Evolutionary conservation across 2,888 invertebrate genomes (phyloP), one percentile per base, ranked within the genome.

Genomic region (Xestia c-nigrum): DNA sequence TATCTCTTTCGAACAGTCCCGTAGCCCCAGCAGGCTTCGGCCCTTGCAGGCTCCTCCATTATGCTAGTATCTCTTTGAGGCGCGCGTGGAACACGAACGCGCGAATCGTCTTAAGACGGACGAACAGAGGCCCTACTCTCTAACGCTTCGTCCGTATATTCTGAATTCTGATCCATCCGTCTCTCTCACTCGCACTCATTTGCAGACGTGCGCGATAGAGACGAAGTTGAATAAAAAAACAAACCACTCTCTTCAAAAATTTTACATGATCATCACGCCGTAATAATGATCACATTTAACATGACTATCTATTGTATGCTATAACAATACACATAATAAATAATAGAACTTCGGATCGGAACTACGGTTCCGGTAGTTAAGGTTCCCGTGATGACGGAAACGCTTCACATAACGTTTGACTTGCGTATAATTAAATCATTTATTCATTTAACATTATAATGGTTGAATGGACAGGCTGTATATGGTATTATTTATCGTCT

Each of bases 351-450:
- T 80, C 61, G 40, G n/a, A 79, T 84, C 80, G 87, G 82, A 88
- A 88, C 84, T 83, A 72, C 50, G 46, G 83, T 89, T 89, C 85
- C 87, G 88, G 88, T 82, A 64, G 74, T 67, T 64, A 77, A 76
- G 59, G n/a, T 76, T 40, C 43, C 21, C 5, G 55, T 68, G 75
- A 85, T 85, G 80, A 76, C 85, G 88, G 89, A 86, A 85, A 81
- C 52, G 46, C 3, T 40, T 73, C 38, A 57, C 72, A 66, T 82
- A 66, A 64, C 64, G n/a, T 40, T 59, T 47, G 21, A 43, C 10
- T 47, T 61, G 67, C n/a, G 24, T 50, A 38, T 61, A 24, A 74
- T 43, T 64, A 43, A 68, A 80, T 74, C 70, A 84, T 63, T 47
- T 46, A 81, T 84, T 47, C 14, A 84, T 73, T 66, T 57, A 52